These are phyloP conservation scores for Ceyx margarethae DNA, from an alignment of 2,113 vertebrate genomes.

Conservation along the genomic window DNA sequence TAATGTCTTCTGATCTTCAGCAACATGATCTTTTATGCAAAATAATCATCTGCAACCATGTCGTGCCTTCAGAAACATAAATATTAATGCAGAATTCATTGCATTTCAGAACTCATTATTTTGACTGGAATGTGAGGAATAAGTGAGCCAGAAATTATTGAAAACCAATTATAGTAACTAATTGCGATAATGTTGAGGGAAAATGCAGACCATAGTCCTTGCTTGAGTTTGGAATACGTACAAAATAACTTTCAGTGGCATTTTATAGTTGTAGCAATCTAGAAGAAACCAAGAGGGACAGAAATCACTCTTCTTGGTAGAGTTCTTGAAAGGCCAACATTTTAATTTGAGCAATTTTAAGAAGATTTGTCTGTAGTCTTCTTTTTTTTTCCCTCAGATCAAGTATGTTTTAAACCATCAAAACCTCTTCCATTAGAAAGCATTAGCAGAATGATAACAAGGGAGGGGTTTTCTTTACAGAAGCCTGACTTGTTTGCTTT, in stretches of 20 bases:
- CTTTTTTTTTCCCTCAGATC: background rate
- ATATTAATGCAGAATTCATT: background rate
- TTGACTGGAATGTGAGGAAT: slow-evolving; percentile 20
- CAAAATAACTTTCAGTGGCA: background rate
- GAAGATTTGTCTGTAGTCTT: background rate
- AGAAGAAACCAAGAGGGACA: background rate
- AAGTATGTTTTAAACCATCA: background rate
- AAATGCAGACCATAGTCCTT: background rate
- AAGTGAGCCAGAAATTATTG: background rate
- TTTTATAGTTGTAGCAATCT: background rate
- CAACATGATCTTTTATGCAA: background rate
- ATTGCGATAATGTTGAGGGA: slow-evolving; percentile 6
- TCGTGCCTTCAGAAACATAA: background rate
- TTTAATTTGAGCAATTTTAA: background rate
- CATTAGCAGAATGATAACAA: background rate
- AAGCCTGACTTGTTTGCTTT: background rate
- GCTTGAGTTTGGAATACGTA: background rate
- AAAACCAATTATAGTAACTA: slow-evolving; percentile 13
- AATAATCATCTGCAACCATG: background rate
- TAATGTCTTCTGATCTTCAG: background rate
- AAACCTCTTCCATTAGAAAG: background rate
- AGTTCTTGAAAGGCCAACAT: background rate
- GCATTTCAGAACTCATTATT: background rate
- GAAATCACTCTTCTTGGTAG: background rate
- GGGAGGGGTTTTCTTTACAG: background rate